A percentile compares a stretch with the other conserved stretches of the same genome.
phyloP scores from a whole-genome alignment of 2,888 invertebrate genomes.

The Tetragnatha montana region DNA sequence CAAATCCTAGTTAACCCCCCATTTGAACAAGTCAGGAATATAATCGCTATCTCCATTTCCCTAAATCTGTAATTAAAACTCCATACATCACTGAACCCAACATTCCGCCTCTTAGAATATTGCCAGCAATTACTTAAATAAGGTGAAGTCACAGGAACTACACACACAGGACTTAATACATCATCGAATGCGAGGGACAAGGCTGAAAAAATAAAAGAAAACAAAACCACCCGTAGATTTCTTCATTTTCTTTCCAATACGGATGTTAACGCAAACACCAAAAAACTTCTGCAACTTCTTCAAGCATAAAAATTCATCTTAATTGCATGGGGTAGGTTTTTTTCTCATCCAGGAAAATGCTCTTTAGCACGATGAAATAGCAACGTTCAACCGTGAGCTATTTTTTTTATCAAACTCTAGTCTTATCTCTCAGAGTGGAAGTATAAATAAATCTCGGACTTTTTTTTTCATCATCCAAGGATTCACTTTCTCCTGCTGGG shows the following conservation, averaged over 20 bases:
- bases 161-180: slow-evolving; percentile 26
- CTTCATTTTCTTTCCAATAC: slow-evolving; percentile 12
- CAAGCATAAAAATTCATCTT: slow-evolving; percentile 56
- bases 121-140: slow-evolving; percentile 23
- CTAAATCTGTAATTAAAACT: slow-evolving; percentile 20
- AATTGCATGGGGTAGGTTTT: slow-evolving; percentile 45
- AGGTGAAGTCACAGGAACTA: slow-evolving; percentile 12
- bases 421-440: not conserved
- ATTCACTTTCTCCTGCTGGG: slow-evolving; percentile 25
- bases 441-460: not conserved
- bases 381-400: slow-evolving; percentile 18
- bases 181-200: slow-evolving; percentile 9
- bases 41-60: too few species aligned
- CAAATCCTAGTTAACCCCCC: too few species aligned
- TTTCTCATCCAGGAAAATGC: not conserved
- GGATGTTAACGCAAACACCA: slow-evolving; percentile 34
- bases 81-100: slow-evolving; percentile 38
- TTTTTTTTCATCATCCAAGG: slow-evolving; percentile 18
- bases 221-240: slow-evolving; percentile 27
- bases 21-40: too few species aligned
- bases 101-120: not conserved
- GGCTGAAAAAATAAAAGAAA: not conserved
- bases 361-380: slow-evolving; percentile 60
- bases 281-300: slow-evolving; percentile 41
- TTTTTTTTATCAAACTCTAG: slow-evolving; percentile 28